phyloP scores from a whole-genome alignment of 2,797 vertebrate species.

The Denticeps clupeoides region DNA sequence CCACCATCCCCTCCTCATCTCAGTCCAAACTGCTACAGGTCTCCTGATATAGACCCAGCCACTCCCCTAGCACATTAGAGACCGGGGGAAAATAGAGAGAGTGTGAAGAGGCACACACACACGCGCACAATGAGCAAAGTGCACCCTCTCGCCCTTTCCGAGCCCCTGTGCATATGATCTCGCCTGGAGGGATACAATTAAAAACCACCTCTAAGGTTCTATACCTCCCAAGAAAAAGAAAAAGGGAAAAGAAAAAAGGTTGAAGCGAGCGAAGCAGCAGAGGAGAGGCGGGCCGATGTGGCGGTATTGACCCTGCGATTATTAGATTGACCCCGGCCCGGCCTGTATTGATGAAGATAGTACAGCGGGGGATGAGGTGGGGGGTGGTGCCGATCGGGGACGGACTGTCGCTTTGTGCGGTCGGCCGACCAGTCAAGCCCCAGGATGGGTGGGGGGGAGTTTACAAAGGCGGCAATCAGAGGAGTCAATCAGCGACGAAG shows the following conservation, averaged over 20 bases:
- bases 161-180: constrained; percentile 48
- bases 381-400: constrained; percentile 2
- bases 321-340: constrained; percentile 68
- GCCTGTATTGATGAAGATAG: constrained; percentile 61
- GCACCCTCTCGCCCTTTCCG: too few species aligned
- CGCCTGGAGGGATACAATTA: constrained; percentile 54
- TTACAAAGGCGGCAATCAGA: constrained; percentile 62
- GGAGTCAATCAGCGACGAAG: constrained; percentile 63
- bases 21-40: too few species aligned
- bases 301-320: constrained; percentile 64
- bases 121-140: too few species aligned
- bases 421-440: constrained; percentile 10
- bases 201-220: constrained; percentile 52
- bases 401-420: not conserved
- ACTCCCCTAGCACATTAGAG: too few species aligned
- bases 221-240: too few species aligned
- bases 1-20: too few species aligned
- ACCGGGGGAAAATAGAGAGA: too few species aligned
- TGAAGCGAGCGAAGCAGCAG: too few species aligned
- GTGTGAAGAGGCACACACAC: too few species aligned
- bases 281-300: constrained; percentile 36
- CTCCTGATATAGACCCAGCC: too few species aligned
- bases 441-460: constrained; percentile 63
- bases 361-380: constrained; percentile 28
- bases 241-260: too few species aligned